phyloP scores from a whole-genome alignment of 2,888 invertebrate genomes.

The Drosophila acutilabella region DNA sequence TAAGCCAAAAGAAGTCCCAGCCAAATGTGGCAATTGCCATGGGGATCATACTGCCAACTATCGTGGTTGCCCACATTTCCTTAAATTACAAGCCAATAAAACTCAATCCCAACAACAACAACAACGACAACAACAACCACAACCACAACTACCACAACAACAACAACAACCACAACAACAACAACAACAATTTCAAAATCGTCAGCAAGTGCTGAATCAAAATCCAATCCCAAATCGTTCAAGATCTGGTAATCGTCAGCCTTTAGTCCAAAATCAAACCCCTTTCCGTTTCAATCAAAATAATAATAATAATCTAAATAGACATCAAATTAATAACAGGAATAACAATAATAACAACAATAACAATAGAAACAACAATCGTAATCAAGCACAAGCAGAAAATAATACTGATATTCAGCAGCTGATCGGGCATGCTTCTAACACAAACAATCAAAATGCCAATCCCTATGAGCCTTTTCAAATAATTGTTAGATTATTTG shows the following conservation, averaged over 20 bases:
- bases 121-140: background rate
- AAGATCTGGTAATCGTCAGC: too few relatives aligned
- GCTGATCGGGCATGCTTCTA: background rate
- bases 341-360: background rate
- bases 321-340: background rate
- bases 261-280: too few relatives aligned
- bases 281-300: too few relatives aligned
- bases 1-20: background rate
- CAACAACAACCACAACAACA: too few relatives aligned
- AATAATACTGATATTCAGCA: background rate
- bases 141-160: background rate
- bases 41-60: background rate
- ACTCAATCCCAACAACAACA: background rate
- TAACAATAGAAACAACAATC: background rate
- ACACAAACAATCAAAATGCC: too few relatives aligned
- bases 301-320: too few relatives aligned
- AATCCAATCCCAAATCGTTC: background rate
- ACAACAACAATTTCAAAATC: too few relatives aligned
- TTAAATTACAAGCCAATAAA: background rate
- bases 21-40: background rate
- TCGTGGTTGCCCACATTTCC: background rate
- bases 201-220: background rate
- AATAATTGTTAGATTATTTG: background rate
- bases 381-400: background rate
- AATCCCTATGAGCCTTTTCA: too few relatives aligned